Base-by-base conservation (phyloP, 2,113 vertebrate genomes). In the Oenanthe melanoleuca region DNA sequence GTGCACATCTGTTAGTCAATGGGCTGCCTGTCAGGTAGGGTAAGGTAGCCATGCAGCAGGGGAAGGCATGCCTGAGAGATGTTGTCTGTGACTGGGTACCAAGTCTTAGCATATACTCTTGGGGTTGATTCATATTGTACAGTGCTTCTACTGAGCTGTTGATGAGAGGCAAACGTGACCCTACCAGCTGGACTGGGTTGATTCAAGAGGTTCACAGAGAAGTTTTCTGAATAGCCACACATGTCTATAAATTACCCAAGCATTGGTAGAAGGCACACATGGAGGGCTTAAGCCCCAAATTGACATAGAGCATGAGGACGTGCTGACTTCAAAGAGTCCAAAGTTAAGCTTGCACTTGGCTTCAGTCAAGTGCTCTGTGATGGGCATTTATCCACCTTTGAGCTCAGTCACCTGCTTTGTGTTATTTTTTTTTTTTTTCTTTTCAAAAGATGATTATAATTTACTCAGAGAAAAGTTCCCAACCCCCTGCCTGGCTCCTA, bases 351-450 rank as follows among this genome's bases (percentile, higher is more conserved):
- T 74, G 64, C 14, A 17, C 42, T 85, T 91, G 71, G 47, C 63
- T 86, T 86, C 67, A 72, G 45, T 64, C 60, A 88, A 75, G 75
- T 88, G 67, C 66, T 82, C 45, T 79, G 24, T 64, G 91, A 42
- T 1, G 3, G 81, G 63, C 47, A 47, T 80, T 89, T 77, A 96
- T 95, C 85, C 47, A 77, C 81, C 50, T 92, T 80, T 3, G 16
- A 79, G 66, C 53, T 91, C 73, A 94, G 42, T 42, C 18, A 5
- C 84, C 77, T 92, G 91, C 80, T 93, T 95, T 86, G 33, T 50
- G 55, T 65, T 93, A 34, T 57, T 45, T 23, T 53, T 29, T 52
- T 26, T 37, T 59, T 82, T 23, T 53, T 29, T 47, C 19, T 59
- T 82, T 42, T 60, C 5, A 6, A 29, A 64, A 61, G 14, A 49